Base-by-base conservation (phyloP, 2,113 vertebrate genomes). In the Tretioscincus oriximinensis region DNA sequence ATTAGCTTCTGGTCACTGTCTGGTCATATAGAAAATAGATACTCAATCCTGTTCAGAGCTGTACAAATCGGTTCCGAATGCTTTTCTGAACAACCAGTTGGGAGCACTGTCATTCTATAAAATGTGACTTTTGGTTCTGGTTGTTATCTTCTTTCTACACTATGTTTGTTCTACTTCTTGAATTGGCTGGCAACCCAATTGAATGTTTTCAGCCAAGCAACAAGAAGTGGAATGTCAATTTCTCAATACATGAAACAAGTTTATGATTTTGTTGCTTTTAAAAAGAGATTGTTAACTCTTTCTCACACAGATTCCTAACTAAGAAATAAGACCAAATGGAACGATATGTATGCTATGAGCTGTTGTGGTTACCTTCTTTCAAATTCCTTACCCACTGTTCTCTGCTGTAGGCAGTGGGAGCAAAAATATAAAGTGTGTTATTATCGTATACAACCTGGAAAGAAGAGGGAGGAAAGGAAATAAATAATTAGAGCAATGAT, bases 391-490 rank as follows among this genome's bases (percentile, higher is more conserved):
- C 97, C 98, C 98, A 99, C 21, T 85, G 73, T 78, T 92, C 96
- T 65, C 97, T 95, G 90, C 97, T 98, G 80, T 94, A 93, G 47
- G 95, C 92, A 87, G 89, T 99, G 1, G 97, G 97, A 78, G 98
- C 96, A 90, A 99, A 99, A 66, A 99, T 86, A 75, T 99, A 99
- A 63, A 99, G 95, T 0, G 95, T 98, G 82, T 92, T 97, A 61
- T 92, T 89, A 81, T 98, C 97, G 2, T 99, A 95, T 24, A 99
- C 96, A 80, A 99, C 95, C 98, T 99, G 82, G 66, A 90, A 47
- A 45, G 54, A 73, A 83, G 49, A 90, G 71, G 75, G 71, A 74
- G 60, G 90, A 70, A 6, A 65, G 26, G 41, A 78, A 78, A 41
- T 58, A 11, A 51, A 41, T 31, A 51, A 65, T 2, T 65, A 77